Evolutionary conservation across 2,113 vertebrate species (phyloP), one percentile per base, ranked within the genome.

Genomic region (Sander vitreus): DNA sequence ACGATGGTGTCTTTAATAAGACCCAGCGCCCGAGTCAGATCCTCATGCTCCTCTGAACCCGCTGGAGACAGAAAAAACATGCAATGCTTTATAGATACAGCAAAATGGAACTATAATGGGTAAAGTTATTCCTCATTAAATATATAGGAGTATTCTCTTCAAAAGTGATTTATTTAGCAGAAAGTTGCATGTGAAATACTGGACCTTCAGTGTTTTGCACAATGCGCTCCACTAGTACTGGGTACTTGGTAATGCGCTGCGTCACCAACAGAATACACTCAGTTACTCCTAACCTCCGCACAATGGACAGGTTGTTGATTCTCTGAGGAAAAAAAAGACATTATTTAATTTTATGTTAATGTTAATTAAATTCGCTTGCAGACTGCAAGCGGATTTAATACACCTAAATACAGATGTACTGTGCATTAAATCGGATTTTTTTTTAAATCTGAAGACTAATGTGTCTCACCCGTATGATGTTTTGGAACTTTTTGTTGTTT

Each of bases 241-340:
- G 98, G 71, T 99, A 99, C 74, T 99, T 99, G 68, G 97, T 99
- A 83, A 99, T 97, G 78, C 98, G 97, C 83, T 99, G 98, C 0
- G 98, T 99, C 3, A 99, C 97, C 19, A 99, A 92, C 1, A 99
- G 95, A 78, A 98, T 96, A 16, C 98, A 99, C 67, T 99, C 98
- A 1, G 96, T 96, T 25, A 99, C 92, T 0, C 97, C 97, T 4
- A 98, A 94, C n/a, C 98, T 91, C 68, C 97, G 93, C 86, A 99
- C 98, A 0, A 99, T 95, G 80, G 98, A 90, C 10, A 94, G 92
- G 89, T 97, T 96, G 79, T 96, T 95, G 1, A 99, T 95, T 97
- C 97, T 99, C 98, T 99, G 87, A 1, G 57, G 55, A 30, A 25
- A 36, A 77, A 54, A 65, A 67, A 30, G 6, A 57, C 9, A 86